A percentile compares a stretch with the other conserved stretches of the same genome.
These are phyloP conservation scores for Lepidotrigona ventralis DNA, from an alignment of 1,140 invertebrate species.

Conservation along the genomic window DNA sequence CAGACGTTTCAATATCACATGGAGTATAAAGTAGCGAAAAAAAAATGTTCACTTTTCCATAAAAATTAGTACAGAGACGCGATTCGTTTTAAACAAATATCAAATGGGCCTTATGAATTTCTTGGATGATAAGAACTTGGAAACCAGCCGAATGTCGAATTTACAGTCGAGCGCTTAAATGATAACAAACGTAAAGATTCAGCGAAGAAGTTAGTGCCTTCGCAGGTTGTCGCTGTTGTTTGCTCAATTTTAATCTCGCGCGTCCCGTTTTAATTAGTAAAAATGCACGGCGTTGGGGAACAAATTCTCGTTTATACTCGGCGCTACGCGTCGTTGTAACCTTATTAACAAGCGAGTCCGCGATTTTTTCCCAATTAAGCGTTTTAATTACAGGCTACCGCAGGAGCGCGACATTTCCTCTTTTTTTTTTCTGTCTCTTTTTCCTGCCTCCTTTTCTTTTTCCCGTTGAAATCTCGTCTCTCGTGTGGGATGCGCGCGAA, in stretches of 20 bases:
- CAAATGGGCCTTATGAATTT: no score
- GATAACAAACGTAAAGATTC: not conserved
- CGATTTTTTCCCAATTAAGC: constrained; percentile 30
- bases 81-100: no score
- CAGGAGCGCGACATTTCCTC: not conserved
- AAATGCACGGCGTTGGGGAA: not conserved
- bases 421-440: not conserved
- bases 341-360: not conserved
- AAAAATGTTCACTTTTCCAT: no score
- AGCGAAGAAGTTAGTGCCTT: no score
- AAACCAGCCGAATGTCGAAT: not conserved
- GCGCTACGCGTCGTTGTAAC: not conserved
- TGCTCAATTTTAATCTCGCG: not conserved
- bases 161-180: not conserved
- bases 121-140: not conserved
- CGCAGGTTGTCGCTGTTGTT: not conserved
- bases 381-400: constrained; percentile 5
- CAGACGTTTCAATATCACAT: no score
- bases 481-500: no score
- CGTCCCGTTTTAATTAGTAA: constrained; percentile 14
- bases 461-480: not conserved
- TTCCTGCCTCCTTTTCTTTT: not conserved
- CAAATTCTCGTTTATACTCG: not conserved
- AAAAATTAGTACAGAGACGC: no score
- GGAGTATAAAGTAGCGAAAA: no score